phyloP scores from a whole-genome alignment of 2,797 vertebrate species.

The Platalea minor region DNA sequence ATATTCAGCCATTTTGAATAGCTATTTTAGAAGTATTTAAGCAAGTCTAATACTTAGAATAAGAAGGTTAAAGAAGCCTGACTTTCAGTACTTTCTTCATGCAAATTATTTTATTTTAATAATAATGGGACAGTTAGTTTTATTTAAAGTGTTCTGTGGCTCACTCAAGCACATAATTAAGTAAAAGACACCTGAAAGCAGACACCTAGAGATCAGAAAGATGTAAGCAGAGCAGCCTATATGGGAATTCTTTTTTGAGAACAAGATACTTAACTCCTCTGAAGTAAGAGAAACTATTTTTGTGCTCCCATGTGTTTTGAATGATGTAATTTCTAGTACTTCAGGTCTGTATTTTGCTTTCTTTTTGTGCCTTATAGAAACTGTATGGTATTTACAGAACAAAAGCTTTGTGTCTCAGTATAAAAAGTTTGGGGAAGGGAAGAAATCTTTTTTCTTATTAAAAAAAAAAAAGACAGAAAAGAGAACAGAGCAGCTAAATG shows the following conservation, averaged over 20 bases:
- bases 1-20: conserved; percentile 1
- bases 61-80: conserved; percentile 22
- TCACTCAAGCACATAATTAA: conserved; percentile 8
- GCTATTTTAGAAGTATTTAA: neutral
- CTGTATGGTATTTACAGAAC: neutral
- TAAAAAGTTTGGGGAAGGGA: neutral
- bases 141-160: conserved; percentile 6
- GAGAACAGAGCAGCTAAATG: neutral
- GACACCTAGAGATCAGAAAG: neutral
- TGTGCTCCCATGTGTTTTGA: neutral
- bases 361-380: neutral
- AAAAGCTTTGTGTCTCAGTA: neutral
- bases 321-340: neutral
- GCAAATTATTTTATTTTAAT: conserved; percentile 8
- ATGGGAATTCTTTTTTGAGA: neutral
- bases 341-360: neutral
- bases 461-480: neutral
- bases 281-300: neutral
- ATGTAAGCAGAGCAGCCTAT: neutral
- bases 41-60: neutral
- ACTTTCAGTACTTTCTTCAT: neutral
- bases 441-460: neutral
- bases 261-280: neutral
- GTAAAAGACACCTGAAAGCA: neutral
- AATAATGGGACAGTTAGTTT: neutral